Evolutionary conservation across 2,113 vertebrate genomes (phyloP).

Genomic region (Embiotoca jacksoni): DNA sequence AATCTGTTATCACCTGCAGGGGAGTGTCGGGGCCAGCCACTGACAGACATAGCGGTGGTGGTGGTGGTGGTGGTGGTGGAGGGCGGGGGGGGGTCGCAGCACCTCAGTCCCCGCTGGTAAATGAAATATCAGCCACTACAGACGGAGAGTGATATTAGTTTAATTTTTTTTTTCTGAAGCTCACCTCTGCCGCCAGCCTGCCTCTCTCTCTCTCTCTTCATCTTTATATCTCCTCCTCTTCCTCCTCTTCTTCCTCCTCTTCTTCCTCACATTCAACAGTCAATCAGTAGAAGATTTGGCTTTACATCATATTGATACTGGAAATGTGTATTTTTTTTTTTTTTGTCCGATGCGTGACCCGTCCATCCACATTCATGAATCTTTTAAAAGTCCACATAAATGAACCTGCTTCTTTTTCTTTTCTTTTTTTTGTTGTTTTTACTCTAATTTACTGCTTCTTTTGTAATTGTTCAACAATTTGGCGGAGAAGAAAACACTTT

Average conservation of each 20-base stretch:
- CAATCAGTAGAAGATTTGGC: constrained; percentile 21
- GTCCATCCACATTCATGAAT: not conserved
- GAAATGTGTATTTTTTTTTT: constrained; percentile 4
- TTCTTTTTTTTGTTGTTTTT: too few species aligned
- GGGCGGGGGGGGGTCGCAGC: constrained; percentile 11
- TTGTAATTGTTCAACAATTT: too few species aligned
- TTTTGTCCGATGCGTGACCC: not conserved
- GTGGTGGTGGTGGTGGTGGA: constrained; percentile 35
- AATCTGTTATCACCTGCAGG: constrained; percentile 84
- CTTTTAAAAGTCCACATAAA: not conserved
- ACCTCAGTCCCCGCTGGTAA: constrained; percentile 72
- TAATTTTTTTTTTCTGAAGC: constrained; percentile 67
- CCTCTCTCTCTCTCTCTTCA: constrained; percentile 19
- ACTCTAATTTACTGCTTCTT: too few species aligned
- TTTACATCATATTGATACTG: constrained; percentile 1
- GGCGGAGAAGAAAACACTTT: too few species aligned
- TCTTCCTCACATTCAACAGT: constrained; percentile 15
- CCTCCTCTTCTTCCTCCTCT: not conserved
- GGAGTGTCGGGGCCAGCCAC: constrained; percentile 68
- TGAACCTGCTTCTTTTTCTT: too few species aligned
- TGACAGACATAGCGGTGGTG: constrained; percentile 68
- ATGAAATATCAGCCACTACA: constrained; percentile 79
- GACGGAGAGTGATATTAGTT: constrained; percentile 74
- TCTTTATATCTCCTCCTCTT: constrained; percentile 8
- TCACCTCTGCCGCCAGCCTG: constrained; percentile 44